Evolutionary conservation across 2,888 invertebrate genomes (phyloP), one percentile per base, ranked within the genome.

Genomic region (Yponomeuta malinellus): DNA sequence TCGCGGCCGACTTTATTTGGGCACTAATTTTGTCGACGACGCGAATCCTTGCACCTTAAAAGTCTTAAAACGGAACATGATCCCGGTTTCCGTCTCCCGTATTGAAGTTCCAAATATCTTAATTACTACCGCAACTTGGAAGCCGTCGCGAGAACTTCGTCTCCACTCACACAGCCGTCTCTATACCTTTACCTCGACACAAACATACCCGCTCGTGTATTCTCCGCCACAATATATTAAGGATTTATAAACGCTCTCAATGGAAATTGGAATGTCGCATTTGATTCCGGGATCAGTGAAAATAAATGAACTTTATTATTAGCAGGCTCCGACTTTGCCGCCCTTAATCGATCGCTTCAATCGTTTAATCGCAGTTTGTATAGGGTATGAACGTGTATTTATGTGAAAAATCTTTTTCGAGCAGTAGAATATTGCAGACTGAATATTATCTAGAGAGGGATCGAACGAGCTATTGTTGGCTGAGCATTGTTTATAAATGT

Each of bases 41-140:
- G 52, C 52, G 52, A 59, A 59, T 59, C 52, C 52, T 59, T 12
- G 52, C 52, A 59, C 52, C 52, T 59, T 59, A 59, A 59, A 59
- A 59, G 52, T 59, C 52, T 59, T 59, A 59, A 59, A 59, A 59
- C 52, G 52, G 52, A 59, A 59, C 15, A 59, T 59, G 15, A 59
- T 59, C 52, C 52, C 52, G 52, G 52, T 59, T 59, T 15, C 52
- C 52, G 52, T 59, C 52, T 59, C 52, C 52, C 52, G 52, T 59
- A 59, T 59, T 59, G 29, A 76, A 78, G 76, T 78, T 78, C 75
- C 76, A 76, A 77, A 78, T 78, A 77, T 78, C 78, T 77, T 78
- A 78, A 78, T 78, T 78, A 78, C 78, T 76, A 74, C 73, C 72
- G 70, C 73, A 75, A 75, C 74, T 76, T 75, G 67, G 71, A 69